A percentile compares a stretch with the other conserved stretches of the same genome.
Evolutionary conservation across 2,113 vertebrate species (phyloP).

Genomic region (Eudyptes chrysolophus): DNA sequence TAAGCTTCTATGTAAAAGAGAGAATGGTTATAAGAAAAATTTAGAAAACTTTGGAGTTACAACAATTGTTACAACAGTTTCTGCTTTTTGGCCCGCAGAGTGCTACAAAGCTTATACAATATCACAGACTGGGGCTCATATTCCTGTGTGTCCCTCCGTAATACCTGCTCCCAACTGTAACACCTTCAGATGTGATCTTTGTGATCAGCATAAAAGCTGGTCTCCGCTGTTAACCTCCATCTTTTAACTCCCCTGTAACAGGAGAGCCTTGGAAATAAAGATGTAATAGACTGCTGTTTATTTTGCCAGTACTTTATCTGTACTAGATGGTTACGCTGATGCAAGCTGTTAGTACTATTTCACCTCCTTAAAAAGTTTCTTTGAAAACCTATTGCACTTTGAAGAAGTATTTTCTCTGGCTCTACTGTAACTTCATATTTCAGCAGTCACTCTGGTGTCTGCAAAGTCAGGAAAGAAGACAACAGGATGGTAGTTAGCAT

Average conservation of each 20-base stretch:
- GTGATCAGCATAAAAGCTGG: neutral
- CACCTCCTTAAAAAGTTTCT: neutral
- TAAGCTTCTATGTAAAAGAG: neutral
- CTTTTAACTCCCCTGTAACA: neutral
- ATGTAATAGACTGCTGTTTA: neutral
- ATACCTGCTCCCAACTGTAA: neutral
- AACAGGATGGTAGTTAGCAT: neutral
- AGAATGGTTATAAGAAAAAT: neutral
- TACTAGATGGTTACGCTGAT: neutral
- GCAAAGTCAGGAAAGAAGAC: neutral
- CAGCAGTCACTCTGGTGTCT: neutral
- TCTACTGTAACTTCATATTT: neutral
- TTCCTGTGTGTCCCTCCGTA: neutral
- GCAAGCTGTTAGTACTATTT: neutral
- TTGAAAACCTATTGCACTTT: neutral
- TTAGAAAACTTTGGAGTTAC: neutral
- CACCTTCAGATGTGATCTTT: neutral
- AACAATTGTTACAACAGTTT: neutral
- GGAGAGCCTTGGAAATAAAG: neutral
- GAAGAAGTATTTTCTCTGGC: neutral
- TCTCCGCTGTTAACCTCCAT: neutral
- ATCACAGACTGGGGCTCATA: neutral
- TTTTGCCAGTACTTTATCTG: neutral
- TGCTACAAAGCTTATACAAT: neutral
- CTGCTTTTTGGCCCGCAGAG: neutral